Percentiles rank a stretch among this genome's conserved stretches.
These are phyloP conservation scores for Gadus chalcogrammus DNA, from an alignment of 2,113 vertebrate genomes.

Conservation along the genomic window DNA sequence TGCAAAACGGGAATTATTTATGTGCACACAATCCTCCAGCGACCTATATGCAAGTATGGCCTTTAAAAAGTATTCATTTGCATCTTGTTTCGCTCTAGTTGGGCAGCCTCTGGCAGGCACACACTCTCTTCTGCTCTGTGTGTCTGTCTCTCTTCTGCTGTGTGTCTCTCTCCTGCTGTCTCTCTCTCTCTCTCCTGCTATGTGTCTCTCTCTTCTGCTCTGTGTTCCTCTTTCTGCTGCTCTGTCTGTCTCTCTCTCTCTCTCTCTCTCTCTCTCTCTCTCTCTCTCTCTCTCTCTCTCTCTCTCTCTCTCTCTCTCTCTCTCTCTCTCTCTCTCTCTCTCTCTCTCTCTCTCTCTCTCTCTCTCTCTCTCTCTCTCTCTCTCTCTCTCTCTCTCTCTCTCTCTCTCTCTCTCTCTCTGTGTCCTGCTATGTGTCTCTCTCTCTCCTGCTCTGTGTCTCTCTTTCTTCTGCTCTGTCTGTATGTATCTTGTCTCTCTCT, in stretches of 20 bases:
- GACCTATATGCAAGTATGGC: conserved; percentile 11
- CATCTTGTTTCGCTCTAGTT: conserved; percentile 17
- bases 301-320: too few relatives aligned
- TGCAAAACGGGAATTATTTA: conserved; percentile 34
- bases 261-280: too few relatives aligned
- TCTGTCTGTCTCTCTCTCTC: too few relatives aligned
- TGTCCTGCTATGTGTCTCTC: neutral
- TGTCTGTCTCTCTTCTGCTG: too few relatives aligned
- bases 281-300: neutral
- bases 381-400: too few relatives aligned
- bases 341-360: too few relatives aligned
- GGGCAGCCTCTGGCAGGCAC: conserved; percentile 5
- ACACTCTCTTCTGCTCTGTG: too few relatives aligned
- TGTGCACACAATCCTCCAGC: conserved; percentile 3
- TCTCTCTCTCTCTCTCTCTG: too few relatives aligned
- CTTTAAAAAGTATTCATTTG: conserved; percentile 13
- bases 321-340: neutral
- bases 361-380: neutral
- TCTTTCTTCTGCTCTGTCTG: neutral
- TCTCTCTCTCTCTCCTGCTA: too few relatives aligned
- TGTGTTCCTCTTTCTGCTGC: too few relatives aligned
- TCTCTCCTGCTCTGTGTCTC: too few relatives aligned
- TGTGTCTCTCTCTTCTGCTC: too few relatives aligned
- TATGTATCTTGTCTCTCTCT: neutral
- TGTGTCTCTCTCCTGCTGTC: neutral